Conservation (phyloP, 1,140 invertebrate species). For the Drosophila pruinosa region DNA sequence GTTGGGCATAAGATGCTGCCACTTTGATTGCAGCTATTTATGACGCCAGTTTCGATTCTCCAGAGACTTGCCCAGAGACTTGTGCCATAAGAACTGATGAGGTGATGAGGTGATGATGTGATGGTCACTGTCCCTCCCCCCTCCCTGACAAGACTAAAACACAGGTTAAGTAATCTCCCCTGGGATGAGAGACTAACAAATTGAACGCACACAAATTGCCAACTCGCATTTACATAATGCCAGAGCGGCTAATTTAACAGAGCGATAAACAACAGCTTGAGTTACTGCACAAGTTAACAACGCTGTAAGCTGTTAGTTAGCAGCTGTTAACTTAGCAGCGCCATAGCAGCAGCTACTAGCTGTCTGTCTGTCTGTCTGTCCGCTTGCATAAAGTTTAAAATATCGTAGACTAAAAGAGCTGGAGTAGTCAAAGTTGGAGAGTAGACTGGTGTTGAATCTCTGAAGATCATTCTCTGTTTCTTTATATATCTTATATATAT, state of each 20-base stretch:
- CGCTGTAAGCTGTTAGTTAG: background rate
- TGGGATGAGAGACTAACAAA: background rate
- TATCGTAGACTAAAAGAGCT: too few relatives aligned
- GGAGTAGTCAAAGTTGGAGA: too few relatives aligned
- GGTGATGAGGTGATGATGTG: background rate
- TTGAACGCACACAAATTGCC: background rate
- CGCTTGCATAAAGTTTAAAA: background rate
- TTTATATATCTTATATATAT: too few relatives aligned
- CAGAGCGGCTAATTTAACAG: background rate
- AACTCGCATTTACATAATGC: background rate
- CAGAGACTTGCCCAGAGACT: background rate
- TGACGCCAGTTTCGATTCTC: background rate
- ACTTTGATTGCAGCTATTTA: constrained; percentile 24
- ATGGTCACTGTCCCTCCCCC: background rate
- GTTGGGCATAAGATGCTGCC: background rate
- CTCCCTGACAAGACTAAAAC: background rate
- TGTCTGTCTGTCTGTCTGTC: too few relatives aligned
- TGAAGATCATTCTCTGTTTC: too few relatives aligned
- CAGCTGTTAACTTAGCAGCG: background rate
- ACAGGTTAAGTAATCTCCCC: background rate
- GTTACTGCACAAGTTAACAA: too few relatives aligned
- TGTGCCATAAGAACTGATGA: too few relatives aligned
- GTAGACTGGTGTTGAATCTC: too few relatives aligned
- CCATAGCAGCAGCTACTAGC: too few relatives aligned
- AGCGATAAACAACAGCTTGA: background rate